Percentiles rank a stretch among this genome's conserved stretches.
phyloP scores from a whole-genome alignment of 2,113 vertebrate species.

The Pyrgilauda ruficollis region DNA sequence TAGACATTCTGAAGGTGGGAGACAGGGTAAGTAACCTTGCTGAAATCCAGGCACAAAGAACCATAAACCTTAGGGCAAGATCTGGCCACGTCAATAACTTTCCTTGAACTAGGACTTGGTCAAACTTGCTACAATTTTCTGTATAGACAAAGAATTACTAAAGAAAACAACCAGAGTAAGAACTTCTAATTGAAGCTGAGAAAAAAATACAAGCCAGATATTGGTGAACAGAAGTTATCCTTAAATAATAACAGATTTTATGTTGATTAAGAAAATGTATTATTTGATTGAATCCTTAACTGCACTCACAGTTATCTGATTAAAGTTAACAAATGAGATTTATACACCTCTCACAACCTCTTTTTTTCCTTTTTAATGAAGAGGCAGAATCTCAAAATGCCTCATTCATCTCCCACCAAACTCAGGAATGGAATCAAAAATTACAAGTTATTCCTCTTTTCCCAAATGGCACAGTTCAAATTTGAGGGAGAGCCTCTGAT shows the following conservation, averaged over 20 bases:
- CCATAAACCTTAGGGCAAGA: not conserved
- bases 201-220: not conserved
- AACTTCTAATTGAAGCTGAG: not conserved
- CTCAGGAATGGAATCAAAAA: not conserved
- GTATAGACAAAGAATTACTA: not conserved
- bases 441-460: not conserved
- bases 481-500: not conserved
- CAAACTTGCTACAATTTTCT: not conserved
- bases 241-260: not conserved
- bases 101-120: not conserved
- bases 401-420: not conserved
- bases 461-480: not conserved
- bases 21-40: not conserved
- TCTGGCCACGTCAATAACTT: rapidly evolving
- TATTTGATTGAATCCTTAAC: not conserved
- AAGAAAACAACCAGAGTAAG: not conserved
- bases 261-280: not conserved
- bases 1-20: not conserved
- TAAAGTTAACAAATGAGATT: not conserved
- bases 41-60: not conserved
- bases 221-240: not conserved
- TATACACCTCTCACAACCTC: not conserved
- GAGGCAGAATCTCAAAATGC: not conserved
- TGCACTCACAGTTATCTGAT: not conserved
- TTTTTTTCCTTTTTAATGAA: not conserved